Percentiles rank a stretch among this genome's conserved stretches.
These are phyloP conservation scores for Melangyna quadrimaculata DNA, from an alignment of 2,888 invertebrate genomes.

Conservation along the genomic window DNA sequence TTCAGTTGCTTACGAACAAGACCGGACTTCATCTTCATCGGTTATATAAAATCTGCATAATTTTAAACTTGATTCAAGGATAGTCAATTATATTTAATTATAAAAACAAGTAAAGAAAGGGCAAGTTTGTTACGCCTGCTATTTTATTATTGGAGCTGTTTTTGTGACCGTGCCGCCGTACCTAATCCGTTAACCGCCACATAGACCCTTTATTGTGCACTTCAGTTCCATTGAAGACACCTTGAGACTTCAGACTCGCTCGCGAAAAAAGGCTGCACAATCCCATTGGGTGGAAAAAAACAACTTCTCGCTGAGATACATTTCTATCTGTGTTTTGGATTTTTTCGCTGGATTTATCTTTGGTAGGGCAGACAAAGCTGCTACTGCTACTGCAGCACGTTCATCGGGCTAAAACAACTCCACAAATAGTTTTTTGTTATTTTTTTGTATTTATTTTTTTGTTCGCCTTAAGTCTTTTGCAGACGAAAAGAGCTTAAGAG, in stretches of 20 bases:
- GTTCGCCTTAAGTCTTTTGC: conserved; percentile 43
- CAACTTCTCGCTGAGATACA: conserved; percentile 51
- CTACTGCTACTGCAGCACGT: conserved; percentile 21
- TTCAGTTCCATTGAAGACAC: conserved; percentile 8
- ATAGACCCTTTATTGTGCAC: background rate
- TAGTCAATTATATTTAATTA: background rate
- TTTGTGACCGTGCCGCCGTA: conserved; percentile 21
- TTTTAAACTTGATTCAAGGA: conserved; percentile 23
- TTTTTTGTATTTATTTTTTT: conserved; percentile 20
- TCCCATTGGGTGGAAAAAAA: conserved; percentile 35
- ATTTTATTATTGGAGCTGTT: background rate
- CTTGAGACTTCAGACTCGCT: background rate
- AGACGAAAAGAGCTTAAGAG: conserved; percentile 66
- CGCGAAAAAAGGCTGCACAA: conserved; percentile 9
- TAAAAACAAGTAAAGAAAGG: background rate
- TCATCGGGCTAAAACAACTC: conserved; percentile 56
- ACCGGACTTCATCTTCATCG: conserved; percentile 25
- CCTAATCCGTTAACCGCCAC: background rate
- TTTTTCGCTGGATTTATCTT: conserved; percentile 28
- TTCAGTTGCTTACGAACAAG: conserved; percentile 56
- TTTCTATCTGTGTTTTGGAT: conserved; percentile 44
- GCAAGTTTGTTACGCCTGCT: background rate
- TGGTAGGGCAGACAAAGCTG: conserved; percentile 49
- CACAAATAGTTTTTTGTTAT: conserved; percentile 29
- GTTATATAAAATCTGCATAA: conserved; percentile 10